Conservation (phyloP, 2,113 vertebrate genomes). For the Synodontis membranacea region DNA sequence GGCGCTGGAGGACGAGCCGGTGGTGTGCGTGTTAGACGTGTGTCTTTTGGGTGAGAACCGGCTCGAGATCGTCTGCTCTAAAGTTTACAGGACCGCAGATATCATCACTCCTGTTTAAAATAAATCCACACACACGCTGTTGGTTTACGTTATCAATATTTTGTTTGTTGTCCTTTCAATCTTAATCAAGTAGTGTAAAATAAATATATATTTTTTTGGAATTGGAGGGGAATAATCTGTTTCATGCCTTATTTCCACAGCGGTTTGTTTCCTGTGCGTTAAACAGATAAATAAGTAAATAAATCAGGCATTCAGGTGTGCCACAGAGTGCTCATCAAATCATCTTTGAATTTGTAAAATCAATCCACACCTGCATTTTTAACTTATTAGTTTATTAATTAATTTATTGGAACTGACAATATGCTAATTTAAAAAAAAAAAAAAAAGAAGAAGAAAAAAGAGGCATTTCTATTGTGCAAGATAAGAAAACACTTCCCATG, state of each 20-base stretch:
- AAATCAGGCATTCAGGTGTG: neutral
- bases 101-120: conserved; percentile 32
- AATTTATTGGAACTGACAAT: neutral
- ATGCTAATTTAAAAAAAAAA: neutral
- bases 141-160: neutral
- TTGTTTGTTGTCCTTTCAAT: neutral
- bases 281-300: neutral
- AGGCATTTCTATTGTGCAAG: neutral
- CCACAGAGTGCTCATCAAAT: no score
- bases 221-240: neutral
- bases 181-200: neutral
- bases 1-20: conserved; percentile 69
- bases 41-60: conserved; percentile 81
- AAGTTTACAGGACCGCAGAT: conserved; percentile 75
- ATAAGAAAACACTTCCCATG: neutral
- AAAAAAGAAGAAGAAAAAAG: no score
- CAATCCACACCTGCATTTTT: neutral
- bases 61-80: conserved; percentile 81
- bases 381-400: neutral
- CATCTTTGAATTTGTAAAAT: neutral
- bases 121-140: no score
- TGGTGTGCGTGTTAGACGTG: conserved; percentile 83
- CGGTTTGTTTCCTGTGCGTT: no score
- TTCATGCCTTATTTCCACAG: neutral
- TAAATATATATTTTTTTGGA: neutral